phyloP scores from a whole-genome alignment of 2,113 vertebrate species.

The Harpagus bidentatus region DNA sequence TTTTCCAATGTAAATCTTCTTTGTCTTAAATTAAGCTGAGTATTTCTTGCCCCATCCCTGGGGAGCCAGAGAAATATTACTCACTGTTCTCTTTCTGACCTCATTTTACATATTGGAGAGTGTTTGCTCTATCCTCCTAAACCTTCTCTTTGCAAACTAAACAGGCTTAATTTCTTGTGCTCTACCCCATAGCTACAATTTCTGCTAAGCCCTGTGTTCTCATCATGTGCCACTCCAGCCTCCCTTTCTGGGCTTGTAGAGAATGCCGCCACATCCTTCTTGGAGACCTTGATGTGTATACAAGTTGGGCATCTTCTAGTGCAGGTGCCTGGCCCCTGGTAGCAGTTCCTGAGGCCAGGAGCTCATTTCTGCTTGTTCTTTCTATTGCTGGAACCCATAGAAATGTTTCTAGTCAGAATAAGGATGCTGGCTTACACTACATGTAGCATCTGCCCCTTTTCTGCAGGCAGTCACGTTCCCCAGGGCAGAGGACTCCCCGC shows the following conservation, averaged over 20 bases:
- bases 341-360: not conserved
- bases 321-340: not conserved
- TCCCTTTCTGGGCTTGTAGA: not conserved
- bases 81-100: constrained; percentile 53
- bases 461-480: not conserved
- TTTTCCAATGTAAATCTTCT: constrained; percentile 17
- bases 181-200: not conserved
- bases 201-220: not conserved
- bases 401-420: not conserved
- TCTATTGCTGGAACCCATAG: not conserved
- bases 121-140: constrained; percentile 33
- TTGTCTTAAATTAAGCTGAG: constrained; percentile 25
- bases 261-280: not conserved
- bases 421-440: not conserved
- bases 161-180: constrained; percentile 9
- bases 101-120: constrained; percentile 28
- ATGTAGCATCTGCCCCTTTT: not conserved
- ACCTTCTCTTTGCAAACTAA: constrained; percentile 19
- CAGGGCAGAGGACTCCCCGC: not conserved
- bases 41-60: constrained; percentile 11
- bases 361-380: not conserved
- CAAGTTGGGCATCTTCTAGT: not conserved
- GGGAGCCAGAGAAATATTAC: constrained; percentile 27
- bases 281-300: not conserved
- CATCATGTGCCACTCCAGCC: not conserved